Evolutionary conservation across 2,888 invertebrate species (phyloP), one percentile per base, ranked within the genome.

Genomic region (Eupithecia tripunctaria): DNA sequence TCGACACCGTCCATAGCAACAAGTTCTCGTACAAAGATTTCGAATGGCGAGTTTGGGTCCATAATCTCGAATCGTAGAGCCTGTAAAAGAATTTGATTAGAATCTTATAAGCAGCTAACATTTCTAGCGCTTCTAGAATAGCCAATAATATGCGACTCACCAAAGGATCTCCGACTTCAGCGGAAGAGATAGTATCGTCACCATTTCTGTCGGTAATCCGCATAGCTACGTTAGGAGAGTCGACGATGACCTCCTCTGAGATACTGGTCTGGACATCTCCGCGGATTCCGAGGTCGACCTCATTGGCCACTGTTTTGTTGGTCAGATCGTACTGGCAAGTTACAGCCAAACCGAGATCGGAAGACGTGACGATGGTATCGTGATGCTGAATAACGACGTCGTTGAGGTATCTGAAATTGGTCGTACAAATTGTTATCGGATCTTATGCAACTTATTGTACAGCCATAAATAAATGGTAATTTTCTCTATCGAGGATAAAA

Each of bases 381-480:
- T 99, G 98, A 93, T 98, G 98, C 89, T 99, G 98, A 84, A 99
- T 98, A 72, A 98, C 97, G 77, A 98, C 98, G 91, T 98, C 98
- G 90, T 98, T 98, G 86, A 98, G 95, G 88, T 97, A 98, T 85
- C 95, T 95, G 85, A 21, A 88, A 87, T 71, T 51, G 75, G 69
- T 78, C 71, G 67, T 56, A 65, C 74, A 70, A 60, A 75, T 73
- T 76, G 56, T 64, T 60, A 59, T 72, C 68, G 67, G 12, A 32
- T 59, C 14, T 47, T 43, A 15, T 47, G 21, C 36, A 25, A 25
- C 7, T 3, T 56, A 56, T 25, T 56, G 10, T 56, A 25, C 56
- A 12, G 47, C 21, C 21, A n/a, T n/a, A 3, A 51, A 47, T 51
- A 10, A 10, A 43, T 43, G 15, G 6, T 4, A 41, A 41, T 41